Base-by-base conservation (phyloP, 2,888 invertebrate species). In the Nudaria mundana region DNA sequence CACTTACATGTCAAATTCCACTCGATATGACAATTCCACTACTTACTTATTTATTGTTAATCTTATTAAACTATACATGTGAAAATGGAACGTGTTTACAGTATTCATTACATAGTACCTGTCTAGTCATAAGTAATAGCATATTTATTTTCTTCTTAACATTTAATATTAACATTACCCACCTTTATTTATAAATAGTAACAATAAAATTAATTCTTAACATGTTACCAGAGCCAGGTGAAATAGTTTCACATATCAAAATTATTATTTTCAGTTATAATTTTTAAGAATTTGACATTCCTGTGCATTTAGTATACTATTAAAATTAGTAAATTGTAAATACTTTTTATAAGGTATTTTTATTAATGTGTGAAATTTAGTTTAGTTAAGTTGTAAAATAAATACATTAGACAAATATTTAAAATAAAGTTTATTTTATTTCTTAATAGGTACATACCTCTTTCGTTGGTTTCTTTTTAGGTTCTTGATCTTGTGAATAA, bases 21-120 rank as follows among this genome's bases (percentile, higher is more conserved):
- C 25, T 25, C 13, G 16, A 42, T 31, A 45, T 38, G 32, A 34
- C 18, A 18, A n/a, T n/a, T n/a, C n/a, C n/a, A 53, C 58, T 64
- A 68, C 60, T 58, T 68, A 63, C 38, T 55, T 51, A 55, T 61
- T 55, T 51, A 59, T 48, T 50, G 46, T 37, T 44, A 52, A 33
- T 29, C 34, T 12, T 44, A 51, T 32, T 40, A 41, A 37, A 52
- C 24, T 32, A 32, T 10, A 24, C 15, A 32, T 23, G 7, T 33
- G 29, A 28, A 33, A 37, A 44, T 59, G 61, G 44, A 64, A 61
- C 34, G 50, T 45, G n/a, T 56, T 56, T 70, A 76, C 84, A 88
- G 86, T 88, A 88, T 88, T 87, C 68, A 63, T 71, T 84, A 81
- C 83, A 79, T 71, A 78, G 86, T 86, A 86, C 87, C 85, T 87